These are phyloP conservation scores for Myiotriccus ornatus DNA, from an alignment of 2,797 vertebrate species.

Conservation along the genomic window DNA sequence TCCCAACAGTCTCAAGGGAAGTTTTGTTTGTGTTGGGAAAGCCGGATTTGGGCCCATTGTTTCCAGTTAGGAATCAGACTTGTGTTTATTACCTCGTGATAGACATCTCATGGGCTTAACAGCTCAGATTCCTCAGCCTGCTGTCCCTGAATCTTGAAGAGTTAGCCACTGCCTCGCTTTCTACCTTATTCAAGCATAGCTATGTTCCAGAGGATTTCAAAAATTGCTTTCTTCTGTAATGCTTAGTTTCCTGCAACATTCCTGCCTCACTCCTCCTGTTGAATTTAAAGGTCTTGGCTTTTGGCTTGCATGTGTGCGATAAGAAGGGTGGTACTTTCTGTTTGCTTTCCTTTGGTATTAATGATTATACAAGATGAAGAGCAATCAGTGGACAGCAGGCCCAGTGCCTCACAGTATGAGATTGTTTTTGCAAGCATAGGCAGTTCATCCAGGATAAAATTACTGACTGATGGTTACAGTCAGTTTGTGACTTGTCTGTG, in stretches of 20 bases:
- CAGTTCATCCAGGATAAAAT: neutral
- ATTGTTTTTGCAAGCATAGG: neutral
- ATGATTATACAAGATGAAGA: neutral
- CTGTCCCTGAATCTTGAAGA: neutral
- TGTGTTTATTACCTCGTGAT: slow-evolving; percentile 36
- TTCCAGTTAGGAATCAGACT: slow-evolving; percentile 49
- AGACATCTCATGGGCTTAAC: neutral
- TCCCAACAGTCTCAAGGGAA: slow-evolving; percentile 44
- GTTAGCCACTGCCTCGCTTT: neutral
- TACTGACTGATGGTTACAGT: neutral
- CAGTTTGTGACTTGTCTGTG: neutral
- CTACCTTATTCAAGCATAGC: neutral
- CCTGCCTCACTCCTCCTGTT: neutral
- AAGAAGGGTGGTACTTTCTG: neutral
- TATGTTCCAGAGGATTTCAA: neutral
- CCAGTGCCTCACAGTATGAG: neutral
- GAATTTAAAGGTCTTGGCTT: neutral
- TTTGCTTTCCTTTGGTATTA: neutral
- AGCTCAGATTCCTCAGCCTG: neutral
- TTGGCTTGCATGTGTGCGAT: neutral
- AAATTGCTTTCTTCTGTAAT: neutral
- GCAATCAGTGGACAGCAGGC: neutral
- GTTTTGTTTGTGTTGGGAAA: slow-evolving; percentile 61
- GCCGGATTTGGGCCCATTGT: slow-evolving; percentile 39
- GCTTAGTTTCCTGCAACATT: neutral